phyloP scores from a whole-genome alignment of 2,113 vertebrate genomes.

The Zosterops pallidus region DNA sequence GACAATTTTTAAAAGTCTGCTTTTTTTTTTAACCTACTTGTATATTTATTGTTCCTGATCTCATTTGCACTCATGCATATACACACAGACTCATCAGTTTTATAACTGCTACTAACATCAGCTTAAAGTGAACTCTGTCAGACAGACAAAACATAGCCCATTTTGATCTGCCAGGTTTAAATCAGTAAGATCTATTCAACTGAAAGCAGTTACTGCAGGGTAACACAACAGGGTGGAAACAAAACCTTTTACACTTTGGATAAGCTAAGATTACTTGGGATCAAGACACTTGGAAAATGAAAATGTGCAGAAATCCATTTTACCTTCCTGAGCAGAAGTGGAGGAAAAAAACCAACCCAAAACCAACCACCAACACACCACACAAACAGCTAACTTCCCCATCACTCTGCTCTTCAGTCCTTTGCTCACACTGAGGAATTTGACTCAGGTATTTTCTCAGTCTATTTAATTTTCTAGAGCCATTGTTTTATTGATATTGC shows the following conservation, averaged over 20 bases:
- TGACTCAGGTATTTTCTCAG: not conserved
- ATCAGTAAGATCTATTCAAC: not conserved
- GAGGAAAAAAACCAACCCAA: rapidly evolving
- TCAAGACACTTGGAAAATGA: not conserved
- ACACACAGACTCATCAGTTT: not conserved
- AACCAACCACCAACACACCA: not conserved
- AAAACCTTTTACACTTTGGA: not conserved
- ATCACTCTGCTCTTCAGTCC: not conserved
- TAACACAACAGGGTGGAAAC: not conserved
- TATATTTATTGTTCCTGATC: not conserved
- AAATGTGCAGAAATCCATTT: not conserved
- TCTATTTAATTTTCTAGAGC: not conserved
- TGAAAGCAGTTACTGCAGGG: not conserved
- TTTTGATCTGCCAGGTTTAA: not conserved
- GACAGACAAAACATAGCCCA: not conserved
- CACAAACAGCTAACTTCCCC: not conserved
- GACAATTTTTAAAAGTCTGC: not conserved
- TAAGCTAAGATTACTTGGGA: not conserved
- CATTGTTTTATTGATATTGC: not conserved
- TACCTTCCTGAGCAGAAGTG: not conserved
- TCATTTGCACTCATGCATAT: not conserved
- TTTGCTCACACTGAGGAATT: not conserved
- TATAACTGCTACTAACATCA: not conserved
- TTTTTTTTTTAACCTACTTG: not conserved
- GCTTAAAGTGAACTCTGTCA: not conserved